Conservation (phyloP, 1,140 invertebrate species). For the Drosophila athabasca region DNA sequence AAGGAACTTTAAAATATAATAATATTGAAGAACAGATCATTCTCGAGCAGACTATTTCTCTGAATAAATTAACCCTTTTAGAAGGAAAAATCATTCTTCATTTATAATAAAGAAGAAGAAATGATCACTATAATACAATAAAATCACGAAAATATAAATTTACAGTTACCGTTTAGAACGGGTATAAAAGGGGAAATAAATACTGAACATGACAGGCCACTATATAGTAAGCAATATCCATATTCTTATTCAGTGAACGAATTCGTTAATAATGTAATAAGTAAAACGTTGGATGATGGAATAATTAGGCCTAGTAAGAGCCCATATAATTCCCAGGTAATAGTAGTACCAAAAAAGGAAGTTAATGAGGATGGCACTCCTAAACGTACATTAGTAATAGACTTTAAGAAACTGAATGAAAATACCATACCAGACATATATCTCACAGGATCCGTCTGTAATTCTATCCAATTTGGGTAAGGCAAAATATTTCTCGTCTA, state of each 20-base stretch:
- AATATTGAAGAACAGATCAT: too few species aligned
- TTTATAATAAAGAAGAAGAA: too few species aligned
- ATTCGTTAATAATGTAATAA: conserved; percentile 2
- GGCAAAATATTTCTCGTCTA: conserved; percentile 12
- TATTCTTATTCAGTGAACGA: neutral
- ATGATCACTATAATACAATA: neutral
- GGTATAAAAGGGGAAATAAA: neutral
- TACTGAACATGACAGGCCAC: neutral
- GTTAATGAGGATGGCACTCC: too few species aligned
- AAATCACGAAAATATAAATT: conserved; percentile 1
- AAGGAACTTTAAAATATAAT: too few species aligned
- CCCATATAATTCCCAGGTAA: too few species aligned
- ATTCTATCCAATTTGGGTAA: conserved; percentile 46
- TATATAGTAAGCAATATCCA: neutral
- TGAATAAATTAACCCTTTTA: too few species aligned
- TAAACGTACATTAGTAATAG: too few species aligned
- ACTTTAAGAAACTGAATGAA: too few species aligned
- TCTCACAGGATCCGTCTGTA: conserved; percentile 45
- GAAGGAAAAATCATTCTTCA: too few species aligned
- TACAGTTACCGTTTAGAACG: neutral
- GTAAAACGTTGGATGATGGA: neutral
- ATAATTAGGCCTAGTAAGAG: neutral
- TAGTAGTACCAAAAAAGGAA: too few species aligned
- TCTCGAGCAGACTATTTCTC: too few species aligned
- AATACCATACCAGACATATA: conserved; percentile 29